phyloP scores from a whole-genome alignment of 2,888 invertebrate species.

The Stegana nigrithorax region DNA sequence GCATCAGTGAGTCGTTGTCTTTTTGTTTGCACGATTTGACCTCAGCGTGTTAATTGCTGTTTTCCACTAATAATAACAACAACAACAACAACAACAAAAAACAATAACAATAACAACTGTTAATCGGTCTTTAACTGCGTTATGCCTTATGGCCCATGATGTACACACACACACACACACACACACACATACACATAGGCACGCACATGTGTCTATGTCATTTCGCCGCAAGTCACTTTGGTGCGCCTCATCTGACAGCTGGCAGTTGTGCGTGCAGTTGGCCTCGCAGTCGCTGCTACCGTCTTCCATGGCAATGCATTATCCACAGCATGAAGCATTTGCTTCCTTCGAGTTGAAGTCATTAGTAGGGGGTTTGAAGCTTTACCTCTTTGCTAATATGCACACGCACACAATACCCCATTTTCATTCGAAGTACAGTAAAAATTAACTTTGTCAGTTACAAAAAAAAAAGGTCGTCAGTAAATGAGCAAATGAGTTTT shows the following conservation, averaged over 20 bases:
- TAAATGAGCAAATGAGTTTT: no score
- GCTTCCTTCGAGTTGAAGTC: no score
- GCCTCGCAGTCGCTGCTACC: constrained; percentile 39
- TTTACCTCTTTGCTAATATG: no score
- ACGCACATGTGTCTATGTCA: constrained; percentile 13
- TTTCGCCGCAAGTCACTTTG: not conserved
- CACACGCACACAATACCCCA: no score
- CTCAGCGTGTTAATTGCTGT: constrained; percentile 49
- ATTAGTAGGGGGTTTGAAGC: no score
- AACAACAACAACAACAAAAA: constrained; percentile 18
- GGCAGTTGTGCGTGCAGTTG: constrained; percentile 43
- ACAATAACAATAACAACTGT: constrained; percentile 31
- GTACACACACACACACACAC: constrained; percentile 4
- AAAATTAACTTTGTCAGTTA: no score
- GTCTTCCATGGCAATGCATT: no score
- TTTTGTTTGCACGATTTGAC: constrained; percentile 42
- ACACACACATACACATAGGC: constrained; percentile 29
- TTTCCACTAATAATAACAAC: constrained; percentile 28
- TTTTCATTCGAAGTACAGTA: no score
- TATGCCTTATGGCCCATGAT: constrained; percentile 19
- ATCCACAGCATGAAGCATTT: no score
- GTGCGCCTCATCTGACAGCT: constrained; percentile 28
- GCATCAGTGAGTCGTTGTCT: not conserved
- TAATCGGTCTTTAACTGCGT: constrained; percentile 44
- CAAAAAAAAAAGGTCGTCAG: no score